Conservation (phyloP, 2,113 vertebrate species). For the Cyrtonyx montezumae region DNA sequence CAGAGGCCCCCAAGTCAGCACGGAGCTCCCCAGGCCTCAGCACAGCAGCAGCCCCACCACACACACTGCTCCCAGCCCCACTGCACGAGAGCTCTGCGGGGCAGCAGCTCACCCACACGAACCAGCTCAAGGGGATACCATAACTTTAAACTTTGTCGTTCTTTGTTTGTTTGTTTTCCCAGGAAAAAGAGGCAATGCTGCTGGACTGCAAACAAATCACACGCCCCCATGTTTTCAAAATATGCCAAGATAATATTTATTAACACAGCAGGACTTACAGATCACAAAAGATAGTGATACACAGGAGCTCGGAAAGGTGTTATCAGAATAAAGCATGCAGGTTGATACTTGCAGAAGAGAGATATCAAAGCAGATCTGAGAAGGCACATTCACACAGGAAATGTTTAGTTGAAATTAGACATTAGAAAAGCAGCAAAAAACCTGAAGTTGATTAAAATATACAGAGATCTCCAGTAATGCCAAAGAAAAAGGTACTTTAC, state of each 20-base stretch:
- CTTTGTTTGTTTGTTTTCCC: neutral
- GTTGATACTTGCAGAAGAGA: slow-evolving; percentile 79
- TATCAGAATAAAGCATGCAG: slow-evolving; percentile 82
- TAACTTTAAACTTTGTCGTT: slow-evolving; percentile 60
- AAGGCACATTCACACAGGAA: slow-evolving; percentile 97
- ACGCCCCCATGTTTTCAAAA: slow-evolving; percentile 92
- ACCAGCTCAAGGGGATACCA: slow-evolving; percentile 28
- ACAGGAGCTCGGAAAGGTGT: slow-evolving; percentile 82
- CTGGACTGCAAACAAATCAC: slow-evolving; percentile 79
- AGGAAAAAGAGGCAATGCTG: neutral
- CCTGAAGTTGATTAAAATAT: slow-evolving; percentile 72
- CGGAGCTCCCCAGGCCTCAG: too few relatives aligned
- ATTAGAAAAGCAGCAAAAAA: slow-evolving; percentile 76
- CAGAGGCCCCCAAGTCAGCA: neutral
- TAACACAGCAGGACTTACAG: slow-evolving; percentile 94
- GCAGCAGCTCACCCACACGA: neutral
- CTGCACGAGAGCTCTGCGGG: neutral
- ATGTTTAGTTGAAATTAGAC: slow-evolving; percentile 82
- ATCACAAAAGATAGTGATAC: slow-evolving; percentile 94
- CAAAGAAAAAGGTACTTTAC: slow-evolving; percentile 78
- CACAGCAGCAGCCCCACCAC: too few relatives aligned
- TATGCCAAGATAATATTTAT: slow-evolving; percentile 99
- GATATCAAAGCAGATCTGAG: slow-evolving; percentile 86
- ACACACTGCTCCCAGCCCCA: too few relatives aligned
- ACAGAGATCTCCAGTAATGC: slow-evolving; percentile 84